Evolutionary conservation across 1,140 invertebrate genomes (phyloP), one percentile per base, ranked within the genome.

Genomic region (Neodiprion fabricii): DNA sequence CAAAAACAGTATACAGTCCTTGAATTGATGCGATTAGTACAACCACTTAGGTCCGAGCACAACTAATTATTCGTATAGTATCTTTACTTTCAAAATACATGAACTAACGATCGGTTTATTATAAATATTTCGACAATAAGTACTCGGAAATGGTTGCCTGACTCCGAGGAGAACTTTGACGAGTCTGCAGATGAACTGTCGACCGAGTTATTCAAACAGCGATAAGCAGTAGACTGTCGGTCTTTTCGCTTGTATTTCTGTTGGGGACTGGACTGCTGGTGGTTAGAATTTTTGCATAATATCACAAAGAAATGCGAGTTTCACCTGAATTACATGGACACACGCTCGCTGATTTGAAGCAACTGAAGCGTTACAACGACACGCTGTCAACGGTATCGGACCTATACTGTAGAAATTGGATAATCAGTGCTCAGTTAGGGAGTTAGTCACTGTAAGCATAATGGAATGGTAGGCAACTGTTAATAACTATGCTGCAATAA

Each of bases 271-370:
- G 53, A 14, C n/a, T 12, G n/a, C 53, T 61, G 5, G 53, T 61
- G 11, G 11, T 12, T 61, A 61, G 78, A 76, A 80, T 83, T 86
- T 88, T 89, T 89, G 84, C 87, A 88, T 89, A 89, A 89, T 83
- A 81, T 80, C 82, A 82, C 85, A 89, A 88, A 88, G 84, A 85
- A 84, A 81, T 79, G 76, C 12, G 75, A 89, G 85, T 89, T 89
- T 89, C 87, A 83, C 87, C 81, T 85, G 77, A 83, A 85, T 87
- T 87, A 84, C 83, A 86, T 78, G 79, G 81, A 79, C 73, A 69
- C 9, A 79, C 70, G 80, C 78, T 83, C 78, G 78, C 81, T 85
- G 80, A 87, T 86, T 87, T 85, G 81, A 75, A 80, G 72, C 80
- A 88, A 88, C 82, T 85, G 86, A 88, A 87, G 86, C 86, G 85